Conservation (phyloP, 2,797 vertebrate genomes). For the Spea hammondii region DNA sequence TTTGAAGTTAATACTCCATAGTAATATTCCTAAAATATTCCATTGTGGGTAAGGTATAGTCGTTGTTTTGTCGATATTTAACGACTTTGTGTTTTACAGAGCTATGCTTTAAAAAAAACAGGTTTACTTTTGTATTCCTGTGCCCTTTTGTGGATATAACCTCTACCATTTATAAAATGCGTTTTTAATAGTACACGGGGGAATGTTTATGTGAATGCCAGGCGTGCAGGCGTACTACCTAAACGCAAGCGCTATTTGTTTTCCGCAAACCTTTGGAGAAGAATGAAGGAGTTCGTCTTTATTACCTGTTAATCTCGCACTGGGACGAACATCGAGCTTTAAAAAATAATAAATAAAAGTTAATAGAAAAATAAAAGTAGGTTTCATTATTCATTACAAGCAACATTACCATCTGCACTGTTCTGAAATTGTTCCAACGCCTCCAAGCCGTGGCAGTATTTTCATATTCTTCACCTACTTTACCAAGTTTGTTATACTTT, state of each 20-base stretch:
- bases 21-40: no score
- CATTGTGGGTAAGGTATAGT: neutral
- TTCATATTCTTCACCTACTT: neutral
- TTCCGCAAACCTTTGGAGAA: slow-evolving; percentile 27
- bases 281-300: slow-evolving; percentile 30
- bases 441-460: neutral
- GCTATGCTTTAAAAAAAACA: no score
- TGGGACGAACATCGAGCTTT: slow-evolving; percentile 8
- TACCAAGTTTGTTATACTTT: no score
- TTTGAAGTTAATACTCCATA: no score
- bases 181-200: slow-evolving; percentile 1
- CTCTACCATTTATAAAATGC: neutral
- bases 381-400: neutral
- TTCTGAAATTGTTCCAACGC: neutral
- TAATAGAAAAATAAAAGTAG: neutral
- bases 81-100: neutral
- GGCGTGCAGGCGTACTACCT: neutral
- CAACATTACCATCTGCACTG: neutral
- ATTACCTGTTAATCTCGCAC: slow-evolving; percentile 31
- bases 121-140: neutral
- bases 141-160: neutral
- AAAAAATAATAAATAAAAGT: neutral
- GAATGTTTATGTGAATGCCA: slow-evolving; percentile 23
- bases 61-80: neutral
- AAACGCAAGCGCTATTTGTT: neutral